Conservation (phyloP, 2,888 invertebrate genomes). For the Idaea aversata region DNA sequence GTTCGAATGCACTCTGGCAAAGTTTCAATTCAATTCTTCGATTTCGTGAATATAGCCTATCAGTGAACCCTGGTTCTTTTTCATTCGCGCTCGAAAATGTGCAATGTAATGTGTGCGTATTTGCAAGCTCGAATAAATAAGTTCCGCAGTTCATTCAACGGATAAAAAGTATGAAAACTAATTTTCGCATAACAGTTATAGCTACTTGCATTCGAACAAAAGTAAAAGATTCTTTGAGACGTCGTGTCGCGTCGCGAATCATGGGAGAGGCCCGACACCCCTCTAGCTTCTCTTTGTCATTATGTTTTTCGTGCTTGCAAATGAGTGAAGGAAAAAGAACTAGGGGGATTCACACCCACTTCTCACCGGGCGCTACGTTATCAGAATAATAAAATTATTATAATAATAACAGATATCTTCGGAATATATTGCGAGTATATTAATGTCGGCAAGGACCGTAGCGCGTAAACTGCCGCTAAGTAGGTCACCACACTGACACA, state of each 20-base stretch:
- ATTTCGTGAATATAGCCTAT: slow-evolving; percentile 11
- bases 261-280: not conserved
- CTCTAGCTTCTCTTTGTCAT: slow-evolving; percentile 14
- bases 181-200: slow-evolving; percentile 12
- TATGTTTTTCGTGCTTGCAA: slow-evolving; percentile 16
- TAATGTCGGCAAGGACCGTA: slow-evolving; percentile 9
- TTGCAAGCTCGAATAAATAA: slow-evolving; percentile 20
- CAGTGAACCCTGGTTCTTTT: slow-evolving; percentile 10
- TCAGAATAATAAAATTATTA: slow-evolving; percentile 15
- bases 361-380: slow-evolving; percentile 6
- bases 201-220: slow-evolving; percentile 17
- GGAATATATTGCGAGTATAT: slow-evolving; percentile 3
- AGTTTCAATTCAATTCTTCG: not conserved
- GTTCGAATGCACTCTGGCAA: not conserved
- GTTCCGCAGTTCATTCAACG: slow-evolving; percentile 16
- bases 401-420: slow-evolving; percentile 6
- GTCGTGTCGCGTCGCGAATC: slow-evolving; percentile 1
- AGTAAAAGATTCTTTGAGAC: slow-evolving; percentile 11
- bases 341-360: slow-evolving; percentile 8
- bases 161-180: slow-evolving; percentile 9
- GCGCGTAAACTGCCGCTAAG: slow-evolving; percentile 7
- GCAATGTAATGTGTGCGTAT: slow-evolving; percentile 16
- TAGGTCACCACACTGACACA: slow-evolving; percentile 10
- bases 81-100: slow-evolving; percentile 11
- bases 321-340: slow-evolving; percentile 19